phyloP scores from a whole-genome alignment of 1,140 invertebrate species.

The Halotydeus destructor region DNA sequence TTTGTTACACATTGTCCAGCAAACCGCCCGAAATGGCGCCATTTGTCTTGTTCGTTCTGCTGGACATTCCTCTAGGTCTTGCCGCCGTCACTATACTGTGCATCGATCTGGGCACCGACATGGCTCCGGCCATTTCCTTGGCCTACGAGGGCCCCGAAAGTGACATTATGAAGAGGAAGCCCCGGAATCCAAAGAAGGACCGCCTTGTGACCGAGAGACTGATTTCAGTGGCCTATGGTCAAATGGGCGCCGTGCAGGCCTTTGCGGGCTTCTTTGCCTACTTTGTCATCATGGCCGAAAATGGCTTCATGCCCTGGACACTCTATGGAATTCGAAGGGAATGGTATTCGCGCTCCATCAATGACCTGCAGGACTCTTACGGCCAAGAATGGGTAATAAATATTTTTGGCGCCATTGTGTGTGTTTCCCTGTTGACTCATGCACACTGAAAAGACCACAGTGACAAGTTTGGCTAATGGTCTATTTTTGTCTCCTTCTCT shows the following conservation, averaged over 20 bases:
- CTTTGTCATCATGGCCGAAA: conserved; percentile 97
- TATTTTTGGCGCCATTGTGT: too few species aligned
- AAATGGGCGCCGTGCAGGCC: conserved; percentile 98
- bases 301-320: conserved; percentile 68
- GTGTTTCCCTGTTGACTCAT: too few species aligned
- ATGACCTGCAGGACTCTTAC: conserved; percentile 88
- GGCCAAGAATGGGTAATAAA: conserved; percentile 87
- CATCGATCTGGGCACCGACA: conserved; percentile 99
- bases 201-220: conserved; percentile 82
- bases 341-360: conserved; percentile 89
- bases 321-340: conserved; percentile 75
- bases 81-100: conserved; percentile 97
- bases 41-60: conserved; percentile 91
- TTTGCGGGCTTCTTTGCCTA: conserved; percentile 97
- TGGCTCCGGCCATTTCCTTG: conserved; percentile 51
- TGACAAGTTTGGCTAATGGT: too few species aligned
- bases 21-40: conserved; percentile 99
- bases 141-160: conserved; percentile 63
- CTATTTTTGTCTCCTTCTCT: not conserved
- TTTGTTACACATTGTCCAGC: conserved; percentile 94
- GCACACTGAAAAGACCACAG: too few species aligned
- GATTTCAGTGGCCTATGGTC: conserved; percentile 69
- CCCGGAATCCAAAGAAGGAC: conserved; percentile 47
- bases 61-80: conserved; percentile 86
- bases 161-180: conserved; percentile 91